A percentile compares a stretch with the other conserved stretches of the same genome.
These are phyloP conservation scores for Phyllotreta striolata DNA, from an alignment of 2,888 invertebrate genomes.

Conservation along the genomic window DNA sequence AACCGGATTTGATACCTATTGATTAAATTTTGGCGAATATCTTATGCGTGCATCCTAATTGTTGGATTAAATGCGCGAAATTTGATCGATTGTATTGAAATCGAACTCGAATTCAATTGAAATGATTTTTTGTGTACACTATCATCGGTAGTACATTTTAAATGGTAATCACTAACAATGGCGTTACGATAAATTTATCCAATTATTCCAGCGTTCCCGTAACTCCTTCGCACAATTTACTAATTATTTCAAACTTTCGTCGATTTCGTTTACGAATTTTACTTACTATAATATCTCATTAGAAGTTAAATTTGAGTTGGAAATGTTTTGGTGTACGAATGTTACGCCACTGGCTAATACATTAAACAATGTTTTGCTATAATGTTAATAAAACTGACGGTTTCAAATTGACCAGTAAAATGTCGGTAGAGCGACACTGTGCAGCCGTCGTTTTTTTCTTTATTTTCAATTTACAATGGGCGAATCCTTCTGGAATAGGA, in stretches of 20 bases:
- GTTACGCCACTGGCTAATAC: constrained; percentile 33
- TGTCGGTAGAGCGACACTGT: constrained; percentile 40
- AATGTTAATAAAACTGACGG: constrained; percentile 37
- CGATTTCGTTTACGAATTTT: no score
- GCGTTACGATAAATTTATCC: neutral
- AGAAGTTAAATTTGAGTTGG: constrained; percentile 1
- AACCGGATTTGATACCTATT: neutral
- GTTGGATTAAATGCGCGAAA: neutral
- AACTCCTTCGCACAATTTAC: no score
- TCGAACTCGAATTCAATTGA: constrained; percentile 14
- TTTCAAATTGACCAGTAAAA: constrained; percentile 40
- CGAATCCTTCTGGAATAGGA: constrained; percentile 66
- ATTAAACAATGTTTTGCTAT: constrained; percentile 35
- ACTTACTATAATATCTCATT: neutral
- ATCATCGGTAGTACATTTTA: neutral
- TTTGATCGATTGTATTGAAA: constrained; percentile 10
- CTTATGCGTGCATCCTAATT: no score
- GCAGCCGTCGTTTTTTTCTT: constrained; percentile 38
- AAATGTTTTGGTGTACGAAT: neutral
- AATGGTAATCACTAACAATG: constrained; percentile 7
- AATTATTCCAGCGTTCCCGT: no score
- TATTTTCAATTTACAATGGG: constrained; percentile 36
- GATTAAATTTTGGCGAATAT: no score
- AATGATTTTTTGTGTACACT: neutral
- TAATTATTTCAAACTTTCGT: no score